Base-by-base conservation (phyloP, 2,797 vertebrate genomes). In the Bufotes viridis region DNA sequence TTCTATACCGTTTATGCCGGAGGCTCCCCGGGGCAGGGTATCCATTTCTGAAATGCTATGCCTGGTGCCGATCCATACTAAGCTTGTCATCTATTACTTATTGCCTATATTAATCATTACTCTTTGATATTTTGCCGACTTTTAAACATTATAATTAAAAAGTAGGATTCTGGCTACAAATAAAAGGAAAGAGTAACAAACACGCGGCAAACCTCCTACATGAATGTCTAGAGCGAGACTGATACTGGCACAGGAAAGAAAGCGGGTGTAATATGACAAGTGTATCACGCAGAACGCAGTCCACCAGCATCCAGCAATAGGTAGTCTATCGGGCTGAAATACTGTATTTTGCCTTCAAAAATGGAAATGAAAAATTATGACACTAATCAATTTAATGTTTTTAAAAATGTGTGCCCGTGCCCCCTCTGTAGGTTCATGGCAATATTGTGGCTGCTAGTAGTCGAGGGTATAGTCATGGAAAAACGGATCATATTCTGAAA, bases 21-120 rank as follows among this genome's bases (percentile, higher is more conserved):
- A 34, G 3, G 26, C 24, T 80, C 57, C 78, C 57, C 1, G 0
- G 57, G 55, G 24, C 26, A 34, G 24, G 29, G 57, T 80, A 80
- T 80, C 78, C 29, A 80, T 80, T 60, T 60, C 78, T 80, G 57
- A 34, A 80, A 80, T 22, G n/a, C 55, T 26, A 79, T 60, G 57
- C 57, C 18, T 78, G 75, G 24, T 80, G 55, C 58, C 78, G 61
- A 34, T 58, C n/a, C 78, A 29, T 34, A 8, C 26, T 20, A 80
- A 22, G n/a, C 78, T 57, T 80, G 57, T 34, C 78, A 61, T 80
- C 42, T 29, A 80, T 34, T 80, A 80, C 78, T 18, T 34, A 60
- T 17, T 15, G 55, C 55, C 51, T 78, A 9, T 20, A 15, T 58
- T 79, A 79, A 58, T 79, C 58, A 57, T 58, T 9, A n/a, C 42